phyloP scores from a whole-genome alignment of 1,140 invertebrate genomes.

The Dendroctonus valens region DNA sequence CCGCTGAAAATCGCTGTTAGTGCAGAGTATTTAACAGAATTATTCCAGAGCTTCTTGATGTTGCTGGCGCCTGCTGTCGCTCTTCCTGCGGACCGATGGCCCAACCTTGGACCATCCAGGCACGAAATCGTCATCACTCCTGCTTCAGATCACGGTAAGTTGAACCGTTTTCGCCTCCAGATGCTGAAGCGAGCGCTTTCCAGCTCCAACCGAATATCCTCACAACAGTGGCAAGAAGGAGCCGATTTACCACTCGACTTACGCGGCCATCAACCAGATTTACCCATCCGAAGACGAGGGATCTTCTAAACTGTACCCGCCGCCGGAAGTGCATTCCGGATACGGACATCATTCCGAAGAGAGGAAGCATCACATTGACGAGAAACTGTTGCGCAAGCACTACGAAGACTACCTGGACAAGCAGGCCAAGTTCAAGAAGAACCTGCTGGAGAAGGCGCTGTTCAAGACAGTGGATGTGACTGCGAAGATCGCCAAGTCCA shows the following conservation, averaged over 20 bases:
- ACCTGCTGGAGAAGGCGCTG: slow-evolving; percentile 13
- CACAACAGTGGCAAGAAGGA: not conserved
- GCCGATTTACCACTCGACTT: slow-evolving; percentile 4
- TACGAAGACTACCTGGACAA: slow-evolving; percentile 16
- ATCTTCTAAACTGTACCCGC: not conserved
- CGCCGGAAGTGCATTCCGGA: not conserved
- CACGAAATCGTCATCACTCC: slow-evolving; percentile 7
- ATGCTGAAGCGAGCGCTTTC: not conserved
- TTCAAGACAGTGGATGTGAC: slow-evolving; percentile 23
- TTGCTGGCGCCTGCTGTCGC: not conserved
- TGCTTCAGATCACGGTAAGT: slow-evolving; percentile 11
- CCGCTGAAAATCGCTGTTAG: too few species aligned
- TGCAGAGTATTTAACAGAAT: too few species aligned
- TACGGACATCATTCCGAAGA: too few species aligned
- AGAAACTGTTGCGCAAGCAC: slow-evolving; percentile 9
- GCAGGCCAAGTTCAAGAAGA: slow-evolving; percentile 4
- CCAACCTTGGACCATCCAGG: slow-evolving; percentile 3
- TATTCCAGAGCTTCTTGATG: too few species aligned
- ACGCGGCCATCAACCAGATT: not conserved
- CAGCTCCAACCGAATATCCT: not conserved
- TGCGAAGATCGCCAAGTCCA: slow-evolving; percentile 7
- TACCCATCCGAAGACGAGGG: too few species aligned
- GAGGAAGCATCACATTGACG: not conserved
- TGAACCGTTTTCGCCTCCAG: not conserved
- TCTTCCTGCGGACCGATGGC: slow-evolving; percentile 4